Base-by-base conservation (phyloP, 2,113 vertebrate species). In the Colinus virginianus region DNA sequence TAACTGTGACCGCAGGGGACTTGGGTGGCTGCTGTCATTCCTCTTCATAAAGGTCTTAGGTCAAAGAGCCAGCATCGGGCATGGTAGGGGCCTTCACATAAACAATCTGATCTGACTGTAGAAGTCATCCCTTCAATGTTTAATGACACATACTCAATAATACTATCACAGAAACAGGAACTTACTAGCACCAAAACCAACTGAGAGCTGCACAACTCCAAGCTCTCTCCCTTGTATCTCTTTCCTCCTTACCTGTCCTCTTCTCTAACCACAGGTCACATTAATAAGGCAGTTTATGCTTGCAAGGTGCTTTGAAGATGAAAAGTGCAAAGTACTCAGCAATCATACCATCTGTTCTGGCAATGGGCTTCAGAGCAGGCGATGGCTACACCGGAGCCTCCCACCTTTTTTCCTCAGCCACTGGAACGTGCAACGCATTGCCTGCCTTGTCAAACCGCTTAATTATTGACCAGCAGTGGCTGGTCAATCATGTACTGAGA, bases 401-500 rank as follows among this genome's bases (percentile, higher is more conserved):
- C 59, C 18, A 43, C 12, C 69, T 55, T 72, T 79, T 43, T 43
- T 46, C 42, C 84, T 55, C 23, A n/a, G 42, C 59, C 26, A 10
- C 66, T 59, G 23, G 28, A 19, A 58, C 45, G 26, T 4, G 0
- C 66, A 63, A 30, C 42, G n/a, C 56, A 4, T 0, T 9, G 51
- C 16, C 4, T 1, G 1, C 28, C 56, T 66, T 25, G 36, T 8
- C 72, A 66, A 42, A 58, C 0, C 36, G 71, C 40, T 82, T 67
- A 43, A 42, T 66, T 80, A 56, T 15, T 30, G 26, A 28, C 51
- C 38, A 68, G 86, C 5, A 59, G 40, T n/a, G 51, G 18, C 68
- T 46, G 22, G 59, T 55, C 42, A 34, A 13, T 23, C 53, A 51
- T 1, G 4, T 0, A 0, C 58, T 20, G 22, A 5, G 2, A 15